A percentile compares a stretch with the other conserved stretches of the same genome.
These are phyloP conservation scores for Pelusios castaneus DNA, from an alignment of 2,113 vertebrate species.

Conservation along the genomic window DNA sequence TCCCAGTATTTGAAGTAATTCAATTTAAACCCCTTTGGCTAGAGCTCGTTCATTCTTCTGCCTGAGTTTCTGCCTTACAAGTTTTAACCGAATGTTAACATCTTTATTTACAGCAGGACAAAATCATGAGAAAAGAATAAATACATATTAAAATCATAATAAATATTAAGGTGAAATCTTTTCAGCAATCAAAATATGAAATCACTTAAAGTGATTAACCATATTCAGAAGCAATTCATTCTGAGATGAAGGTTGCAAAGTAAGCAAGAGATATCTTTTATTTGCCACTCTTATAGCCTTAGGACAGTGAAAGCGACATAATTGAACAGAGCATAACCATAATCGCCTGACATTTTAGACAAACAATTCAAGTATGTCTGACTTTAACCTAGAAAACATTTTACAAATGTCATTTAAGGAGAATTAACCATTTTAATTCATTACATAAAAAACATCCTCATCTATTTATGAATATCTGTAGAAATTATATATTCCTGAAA, in stretches of 20 bases:
- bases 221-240: neutral
- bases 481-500: neutral
- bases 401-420: constrained; percentile 1
- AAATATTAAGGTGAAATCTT: too few relatives aligned
- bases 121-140: too few relatives aligned
- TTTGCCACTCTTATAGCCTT: neutral
- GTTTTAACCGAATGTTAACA: too few relatives aligned
- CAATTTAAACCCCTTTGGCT: too few relatives aligned
- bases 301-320: neutral
- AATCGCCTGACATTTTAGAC: neutral
- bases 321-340: neutral
- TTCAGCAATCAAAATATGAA: neutral
- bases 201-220: neutral
- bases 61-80: too few relatives aligned
- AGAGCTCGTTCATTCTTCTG: too few relatives aligned
- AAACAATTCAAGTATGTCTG: neutral
- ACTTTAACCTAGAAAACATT: constrained; percentile 9
- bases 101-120: too few relatives aligned
- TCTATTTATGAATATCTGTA: neutral
- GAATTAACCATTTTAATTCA: neutral
- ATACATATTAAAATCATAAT: too few relatives aligned
- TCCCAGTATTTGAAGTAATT: too few relatives aligned
- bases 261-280: neutral
- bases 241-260: neutral
- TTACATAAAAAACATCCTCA: neutral